These are phyloP conservation scores for Hydriomena furcata DNA, from an alignment of 2,888 invertebrate genomes.

Conservation along the genomic window DNA sequence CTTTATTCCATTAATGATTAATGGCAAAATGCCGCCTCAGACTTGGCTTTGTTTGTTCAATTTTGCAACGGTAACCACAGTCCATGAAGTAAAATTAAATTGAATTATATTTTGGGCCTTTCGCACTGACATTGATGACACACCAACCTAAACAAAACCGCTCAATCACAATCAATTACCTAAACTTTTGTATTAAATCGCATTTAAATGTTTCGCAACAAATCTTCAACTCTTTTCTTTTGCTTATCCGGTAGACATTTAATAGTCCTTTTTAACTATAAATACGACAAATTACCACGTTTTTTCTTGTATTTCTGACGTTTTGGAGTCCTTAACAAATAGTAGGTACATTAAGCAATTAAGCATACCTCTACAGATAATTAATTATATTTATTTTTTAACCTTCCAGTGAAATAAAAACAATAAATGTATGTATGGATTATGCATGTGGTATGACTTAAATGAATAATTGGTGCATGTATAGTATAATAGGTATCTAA, in stretches of 20 bases:
- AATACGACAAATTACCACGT: no score
- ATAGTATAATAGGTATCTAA: no score
- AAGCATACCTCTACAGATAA: no score
- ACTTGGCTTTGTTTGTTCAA: constrained; percentile 7
- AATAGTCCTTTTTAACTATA: background rate
- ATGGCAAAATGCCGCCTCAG: background rate
- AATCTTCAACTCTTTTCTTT: no score
- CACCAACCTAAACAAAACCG: constrained; percentile 34
- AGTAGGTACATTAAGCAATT: no score
- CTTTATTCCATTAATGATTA: background rate
- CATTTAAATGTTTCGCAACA: constrained; percentile 21
- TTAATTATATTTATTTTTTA: no score
- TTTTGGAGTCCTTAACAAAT: no score
- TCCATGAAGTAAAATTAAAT: constrained; percentile 50
- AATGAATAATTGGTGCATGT: background rate
- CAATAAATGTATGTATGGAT: no score
- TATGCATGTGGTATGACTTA: no score
- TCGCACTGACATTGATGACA: constrained; percentile 45
- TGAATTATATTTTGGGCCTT: constrained; percentile 42
- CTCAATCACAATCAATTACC: constrained; percentile 41
- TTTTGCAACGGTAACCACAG: constrained; percentile 36
- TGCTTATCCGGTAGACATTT: no score
- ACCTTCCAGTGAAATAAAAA: no score
- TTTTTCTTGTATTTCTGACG: no score
- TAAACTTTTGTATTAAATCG: constrained; percentile 41